These are phyloP conservation scores for Tridacna crocea DNA, from an alignment of 2,888 invertebrate species.

Conservation along the genomic window DNA sequence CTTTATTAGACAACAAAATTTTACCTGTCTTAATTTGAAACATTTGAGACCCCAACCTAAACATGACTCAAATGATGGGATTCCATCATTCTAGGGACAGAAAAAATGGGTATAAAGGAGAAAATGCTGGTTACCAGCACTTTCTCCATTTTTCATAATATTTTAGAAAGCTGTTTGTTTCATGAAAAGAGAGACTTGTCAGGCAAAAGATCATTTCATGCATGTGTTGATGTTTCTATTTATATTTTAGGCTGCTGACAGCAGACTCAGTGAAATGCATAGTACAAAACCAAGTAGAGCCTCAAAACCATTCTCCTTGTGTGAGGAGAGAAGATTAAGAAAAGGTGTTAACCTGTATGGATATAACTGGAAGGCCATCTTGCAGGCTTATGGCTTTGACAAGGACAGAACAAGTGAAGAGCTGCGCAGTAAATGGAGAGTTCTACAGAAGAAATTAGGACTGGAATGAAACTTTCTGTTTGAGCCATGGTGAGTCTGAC, in stretches of 20 bases:
- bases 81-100: too few species aligned
- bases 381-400: slow-evolving; percentile 55
- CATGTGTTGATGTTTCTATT: too few species aligned
- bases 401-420: slow-evolving; percentile 73
- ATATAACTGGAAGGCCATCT: slow-evolving; percentile 78
- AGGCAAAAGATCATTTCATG: too few species aligned
- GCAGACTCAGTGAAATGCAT: slow-evolving; percentile 14
- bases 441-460: slow-evolving; percentile 56
- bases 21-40: too few species aligned
- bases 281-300: slow-evolving; percentile 17
- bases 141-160: too few species aligned
- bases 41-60: too few species aligned
- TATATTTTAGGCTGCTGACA: slow-evolving; percentile 24
- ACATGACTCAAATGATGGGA: too few species aligned
- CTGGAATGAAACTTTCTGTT: neutral
- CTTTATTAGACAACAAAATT: too few species aligned
- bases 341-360: slow-evolving; percentile 75
- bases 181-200: too few species aligned
- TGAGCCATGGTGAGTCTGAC: neutral
- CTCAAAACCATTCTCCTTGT: slow-evolving; percentile 76
- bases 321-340: slow-evolving; percentile 77
- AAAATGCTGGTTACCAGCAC: too few species aligned
- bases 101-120: too few species aligned
- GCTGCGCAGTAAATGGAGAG: slow-evolving; percentile 75
- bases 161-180: too few species aligned